Evolutionary conservation across 2,888 invertebrate genomes (phyloP).

Genomic region (Dilophus febrilis): DNA sequence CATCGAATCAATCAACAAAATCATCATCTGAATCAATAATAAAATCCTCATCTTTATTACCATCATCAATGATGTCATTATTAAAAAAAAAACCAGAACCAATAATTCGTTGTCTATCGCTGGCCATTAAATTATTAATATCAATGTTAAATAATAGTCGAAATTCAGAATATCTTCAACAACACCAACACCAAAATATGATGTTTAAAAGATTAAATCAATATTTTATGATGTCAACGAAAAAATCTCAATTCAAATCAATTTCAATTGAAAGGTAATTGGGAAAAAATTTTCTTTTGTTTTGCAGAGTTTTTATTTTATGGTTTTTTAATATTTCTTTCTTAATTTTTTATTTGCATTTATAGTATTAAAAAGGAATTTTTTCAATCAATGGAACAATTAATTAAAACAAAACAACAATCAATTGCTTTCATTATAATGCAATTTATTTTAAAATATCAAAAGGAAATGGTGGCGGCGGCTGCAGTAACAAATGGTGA

Average conservation of each 20-base stretch:
- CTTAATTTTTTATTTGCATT: not conserved
- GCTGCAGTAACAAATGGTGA: no score
- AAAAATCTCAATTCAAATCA: not conserved
- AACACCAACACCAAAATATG: no score
- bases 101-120: constrained; percentile 21
- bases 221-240: no score
- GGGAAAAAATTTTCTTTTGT: not conserved
- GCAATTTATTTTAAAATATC: constrained; percentile 22
- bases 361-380: constrained; percentile 17
- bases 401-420: constrained; percentile 25
- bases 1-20: no score
- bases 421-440: constrained; percentile 23
- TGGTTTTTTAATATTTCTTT: no score
- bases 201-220: no score
- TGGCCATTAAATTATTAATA: constrained; percentile 13
- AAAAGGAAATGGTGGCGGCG: constrained; percentile 15
- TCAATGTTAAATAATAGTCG: not conserved
- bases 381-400: constrained; percentile 20
- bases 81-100: constrained; percentile 18
- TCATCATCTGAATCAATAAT: no score
- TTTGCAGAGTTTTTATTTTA: no score
- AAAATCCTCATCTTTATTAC: no score
- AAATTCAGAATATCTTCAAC: not conserved
- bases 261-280: not conserved
- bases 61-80: no score